A percentile compares a stretch with the other conserved stretches of the same genome.
Evolutionary conservation across 23 tunicate genomes (phyloP).

Genomic region (Styela plicata): DNA sequence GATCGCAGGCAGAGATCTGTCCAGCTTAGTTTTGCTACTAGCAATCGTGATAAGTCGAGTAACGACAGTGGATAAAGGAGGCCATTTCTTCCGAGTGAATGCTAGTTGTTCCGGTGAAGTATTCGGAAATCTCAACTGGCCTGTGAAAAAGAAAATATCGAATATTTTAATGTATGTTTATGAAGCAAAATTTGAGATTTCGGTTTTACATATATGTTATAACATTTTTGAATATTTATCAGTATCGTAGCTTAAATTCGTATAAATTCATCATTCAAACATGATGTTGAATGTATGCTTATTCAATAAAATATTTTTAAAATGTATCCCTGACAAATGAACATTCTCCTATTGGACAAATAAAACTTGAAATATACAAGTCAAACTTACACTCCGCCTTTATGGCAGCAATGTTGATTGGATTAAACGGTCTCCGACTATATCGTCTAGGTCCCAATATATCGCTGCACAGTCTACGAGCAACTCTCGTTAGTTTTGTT

Average conservation of each 20-base stretch:
- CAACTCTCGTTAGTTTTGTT: slow-evolving; percentile 75
- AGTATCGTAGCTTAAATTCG: not conserved
- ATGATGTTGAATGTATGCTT: not conserved
- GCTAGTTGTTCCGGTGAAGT: slow-evolving; percentile 37
- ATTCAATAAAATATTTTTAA: too few relatives aligned
- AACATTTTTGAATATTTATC: too few relatives aligned
- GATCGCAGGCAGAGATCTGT: slow-evolving; percentile 19
- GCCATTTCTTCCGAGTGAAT: slow-evolving; percentile 60
- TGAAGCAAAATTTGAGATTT: too few relatives aligned
- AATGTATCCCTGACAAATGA: not conserved
- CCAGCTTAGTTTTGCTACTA: not conserved
- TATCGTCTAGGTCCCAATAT: slow-evolving; percentile 51
- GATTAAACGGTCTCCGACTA: slow-evolving; percentile 74
- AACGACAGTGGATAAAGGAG: slow-evolving; percentile 36
- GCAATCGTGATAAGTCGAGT: slow-evolving; percentile 25
- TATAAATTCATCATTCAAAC: not conserved
- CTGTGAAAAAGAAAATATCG: too few relatives aligned
- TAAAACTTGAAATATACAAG: not conserved
- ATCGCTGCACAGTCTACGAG: slow-evolving; percentile 75
- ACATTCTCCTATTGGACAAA: not conserved
- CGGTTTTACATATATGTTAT: too few relatives aligned
- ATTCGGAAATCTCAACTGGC: slow-evolving; percentile 62
- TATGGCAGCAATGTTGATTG: slow-evolving; percentile 74
- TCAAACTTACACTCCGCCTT: slow-evolving; percentile 82
- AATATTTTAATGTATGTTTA: too few relatives aligned